Evolutionary conservation across 2,113 vertebrate species (phyloP), one percentile per base, ranked within the genome.

Genomic region (Pholis gunnellus): DNA sequence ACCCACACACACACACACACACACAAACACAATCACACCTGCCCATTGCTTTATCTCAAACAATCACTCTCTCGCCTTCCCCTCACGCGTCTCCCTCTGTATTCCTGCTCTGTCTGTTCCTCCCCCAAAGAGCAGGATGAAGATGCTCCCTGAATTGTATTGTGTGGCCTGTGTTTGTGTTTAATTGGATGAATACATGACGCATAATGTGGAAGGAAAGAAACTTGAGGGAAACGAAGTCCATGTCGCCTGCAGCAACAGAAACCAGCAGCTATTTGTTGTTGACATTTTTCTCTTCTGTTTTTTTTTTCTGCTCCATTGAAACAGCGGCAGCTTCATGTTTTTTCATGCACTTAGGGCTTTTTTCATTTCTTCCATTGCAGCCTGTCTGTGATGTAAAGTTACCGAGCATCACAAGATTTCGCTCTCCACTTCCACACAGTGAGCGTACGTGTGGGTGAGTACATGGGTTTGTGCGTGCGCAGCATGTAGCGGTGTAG

Each of bases 151-250:
- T 63, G 83, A 71, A 88, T 87, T 87, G 70, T 84, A 44, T 77
- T 87, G 60, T 54, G 61, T 48, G 66, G 88, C 65, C 78, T 42
- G 78, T 79, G 73, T 93, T 90, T 89, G 82, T 87, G 89, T 91
- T 91, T 94, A 95, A 94, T 93, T 94, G 92, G 91, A 94, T 93
- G 87, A 93, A 94, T 89, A 92, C 83, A 92, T 87, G 83, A 94
- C 89, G 87, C 89, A 93, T 90, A 91, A 92, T 88, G 89, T 44
- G 75, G 9, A 78, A 84, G 76, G 85, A 87, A 50, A 87, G 85
- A 89, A 90, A 92, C 90, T 88, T 13, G 78, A 84, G 85, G 72
- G 79, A 93, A 85, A 85, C 78, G 78, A 89, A 87, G 92, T 93
- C 91, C 87, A 86, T 67, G 87, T 89, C 79, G 90, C 93, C 92